Conservation (phyloP, 2,888 invertebrate genomes). For the Bibio marci region DNA sequence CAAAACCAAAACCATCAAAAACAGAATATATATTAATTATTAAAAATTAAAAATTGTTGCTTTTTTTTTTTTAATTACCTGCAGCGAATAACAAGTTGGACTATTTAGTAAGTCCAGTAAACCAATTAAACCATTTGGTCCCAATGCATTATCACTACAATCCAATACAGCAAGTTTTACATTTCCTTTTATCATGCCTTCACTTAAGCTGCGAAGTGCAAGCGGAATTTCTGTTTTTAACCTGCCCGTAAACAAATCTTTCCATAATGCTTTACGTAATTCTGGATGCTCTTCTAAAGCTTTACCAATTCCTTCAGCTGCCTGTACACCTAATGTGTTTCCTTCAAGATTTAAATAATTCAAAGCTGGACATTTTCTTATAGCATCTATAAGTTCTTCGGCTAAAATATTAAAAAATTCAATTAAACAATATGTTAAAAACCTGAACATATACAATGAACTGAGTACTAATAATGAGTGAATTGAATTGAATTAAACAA, state of each 20-base stretch:
- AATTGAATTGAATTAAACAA: too few relatives aligned
- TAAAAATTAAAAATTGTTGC: too few relatives aligned
- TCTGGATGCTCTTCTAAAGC: conserved; percentile 62
- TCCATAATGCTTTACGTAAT: conserved; percentile 73
- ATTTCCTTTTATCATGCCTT: conserved; percentile 62
- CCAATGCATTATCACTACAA: conserved; percentile 93
- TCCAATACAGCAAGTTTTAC: conserved; percentile 72
- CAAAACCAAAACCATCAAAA: too few relatives aligned
- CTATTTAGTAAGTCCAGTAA: conserved; percentile 68
- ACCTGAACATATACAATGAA: too few relatives aligned
- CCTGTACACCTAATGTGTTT: conserved; percentile 82
- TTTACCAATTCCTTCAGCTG: conserved; percentile 68
- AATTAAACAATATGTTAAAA: too few relatives aligned
- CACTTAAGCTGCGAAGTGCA: conserved; percentile 62
- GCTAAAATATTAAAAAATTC: conserved; percentile 35
- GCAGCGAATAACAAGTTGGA: conserved; percentile 63
- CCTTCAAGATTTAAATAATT: conserved; percentile 71
- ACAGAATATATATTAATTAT: too few relatives aligned
- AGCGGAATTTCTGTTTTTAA: conserved; percentile 89
- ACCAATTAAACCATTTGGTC: conserved; percentile 85
- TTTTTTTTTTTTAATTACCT: conserved; percentile 25
- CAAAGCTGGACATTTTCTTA: conserved; percentile 49
- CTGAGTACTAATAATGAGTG: too few relatives aligned
- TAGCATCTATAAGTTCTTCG: conserved; percentile 54
- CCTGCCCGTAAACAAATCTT: conserved; percentile 92